Percentiles rank a stretch among this genome's conserved stretches.
Conservation (phyloP, 2,113 vertebrate genomes). For the Propithecus coquereli region DNA sequence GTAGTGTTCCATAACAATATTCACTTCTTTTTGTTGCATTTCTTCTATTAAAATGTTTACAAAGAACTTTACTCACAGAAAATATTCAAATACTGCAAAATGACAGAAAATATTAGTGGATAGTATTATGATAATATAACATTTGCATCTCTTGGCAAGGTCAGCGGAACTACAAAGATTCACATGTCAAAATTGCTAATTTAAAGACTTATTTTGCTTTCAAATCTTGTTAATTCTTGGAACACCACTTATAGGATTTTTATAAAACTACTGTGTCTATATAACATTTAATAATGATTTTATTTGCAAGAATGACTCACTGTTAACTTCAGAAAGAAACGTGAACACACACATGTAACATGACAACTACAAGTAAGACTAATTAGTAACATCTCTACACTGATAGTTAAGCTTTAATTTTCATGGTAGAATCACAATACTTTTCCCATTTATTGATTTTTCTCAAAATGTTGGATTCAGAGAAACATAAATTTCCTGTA, state of each 20-base stretch:
- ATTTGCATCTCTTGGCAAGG: neutral
- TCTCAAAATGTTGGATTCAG: neutral
- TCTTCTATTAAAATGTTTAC: neutral
- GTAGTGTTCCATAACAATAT: neutral
- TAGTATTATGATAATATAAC: neutral
- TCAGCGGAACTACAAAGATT: neutral
- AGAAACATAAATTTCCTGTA: neutral
- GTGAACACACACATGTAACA: neutral
- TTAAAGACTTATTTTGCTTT: neutral
- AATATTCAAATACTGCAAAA: neutral
- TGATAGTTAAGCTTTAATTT: neutral
- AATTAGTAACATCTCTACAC: neutral
- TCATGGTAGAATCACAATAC: neutral
- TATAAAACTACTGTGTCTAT: neutral
- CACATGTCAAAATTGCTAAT: neutral
- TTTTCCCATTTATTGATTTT: neutral
- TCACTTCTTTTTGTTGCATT: neutral
- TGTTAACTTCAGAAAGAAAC: neutral
- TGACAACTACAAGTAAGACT: neutral
- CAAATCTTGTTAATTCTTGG: neutral
- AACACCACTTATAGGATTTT: neutral
- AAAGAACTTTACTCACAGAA: neutral
- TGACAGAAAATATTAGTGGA: neutral
- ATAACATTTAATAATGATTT: neutral
- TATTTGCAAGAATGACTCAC: neutral